Evolutionary conservation across 1,140 invertebrate genomes (phyloP), one percentile per base, ranked within the genome.

Genomic region (Triops longicaudatus): DNA sequence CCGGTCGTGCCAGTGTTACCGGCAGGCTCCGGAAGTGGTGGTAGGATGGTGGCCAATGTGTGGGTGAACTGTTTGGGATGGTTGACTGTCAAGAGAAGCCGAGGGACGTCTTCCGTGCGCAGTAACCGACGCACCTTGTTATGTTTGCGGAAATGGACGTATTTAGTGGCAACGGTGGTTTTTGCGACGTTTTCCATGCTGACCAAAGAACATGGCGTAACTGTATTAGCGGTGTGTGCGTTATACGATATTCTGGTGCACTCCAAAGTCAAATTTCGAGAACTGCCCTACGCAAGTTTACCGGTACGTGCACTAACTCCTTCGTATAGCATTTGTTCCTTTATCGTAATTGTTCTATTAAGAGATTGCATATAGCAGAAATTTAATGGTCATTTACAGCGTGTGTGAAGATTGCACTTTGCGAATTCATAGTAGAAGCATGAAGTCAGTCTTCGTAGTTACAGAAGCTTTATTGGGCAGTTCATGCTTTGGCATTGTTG

Each of bases 131-230:
- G 78, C 44, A 63, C n/a, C 10, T 10, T 17, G 44, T 74, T 73
- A 71, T 74, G 73, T 42, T n/a, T 76, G 37, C 72, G 42, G 73
- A 82, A 85, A 81, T 90, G 87, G 88, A 82, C 83, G 81, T 89
- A 83, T 81, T 82, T 89, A 72, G 79, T 81, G 3, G 63, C 82
- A 14, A 85, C 89, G 75, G 81, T 91, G 42, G 74, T 89, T 37
- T 86, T 90, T 78, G 88, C 91, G 1, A 82, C 86, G 5, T 88
- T 87, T 63, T 92, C 92, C 50, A 92, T 94, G 82, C 85, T 96
- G 72, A 92, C 91, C 84, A 96, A 96, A 84, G 96, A 98, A 85
- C 95, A 95, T 17, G 96, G 94, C 26, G 89, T 97, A 78, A 96
- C 94, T 73, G 93, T 96, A 17, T 84, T 98, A 79, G 90, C 91